Evolutionary conservation across 2,113 vertebrate genomes (phyloP).

Genomic region (Boleophthalmus pectinirostris): DNA sequence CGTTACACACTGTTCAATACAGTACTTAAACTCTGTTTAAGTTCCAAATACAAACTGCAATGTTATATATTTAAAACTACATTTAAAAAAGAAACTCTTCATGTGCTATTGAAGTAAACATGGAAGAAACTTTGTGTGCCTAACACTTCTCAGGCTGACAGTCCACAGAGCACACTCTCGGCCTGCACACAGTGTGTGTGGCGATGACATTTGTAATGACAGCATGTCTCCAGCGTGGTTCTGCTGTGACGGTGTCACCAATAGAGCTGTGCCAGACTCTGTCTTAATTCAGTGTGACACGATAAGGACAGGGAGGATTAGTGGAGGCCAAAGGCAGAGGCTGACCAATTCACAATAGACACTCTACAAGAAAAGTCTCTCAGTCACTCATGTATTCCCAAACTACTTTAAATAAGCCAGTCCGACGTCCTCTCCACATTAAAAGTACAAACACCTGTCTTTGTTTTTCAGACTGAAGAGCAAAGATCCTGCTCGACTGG

Average conservation of each 20-base stretch:
- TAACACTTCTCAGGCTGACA: constrained; percentile 14
- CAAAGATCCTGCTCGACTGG: constrained; percentile 58
- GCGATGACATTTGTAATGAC: constrained; percentile 71
- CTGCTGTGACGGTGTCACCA: constrained; percentile 61
- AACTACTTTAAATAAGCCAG: not conserved
- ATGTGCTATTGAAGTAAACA: constrained; percentile 4
- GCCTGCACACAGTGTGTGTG: constrained; percentile 47
- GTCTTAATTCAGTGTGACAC: constrained; percentile 71
- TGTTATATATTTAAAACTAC: not conserved
- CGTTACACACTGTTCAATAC: not conserved
- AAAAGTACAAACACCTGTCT: constrained; percentile 30
- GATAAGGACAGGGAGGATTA: constrained; percentile 60
- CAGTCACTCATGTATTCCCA: constrained; percentile 4
- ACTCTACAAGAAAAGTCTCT: not conserved
- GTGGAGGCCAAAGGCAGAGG: constrained; percentile 33
- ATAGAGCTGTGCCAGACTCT: constrained; percentile 56
- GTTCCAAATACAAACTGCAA: not conserved
- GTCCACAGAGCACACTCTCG: constrained; percentile 24
- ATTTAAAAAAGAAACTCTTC: constrained; percentile 4
- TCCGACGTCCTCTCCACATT: not conserved
- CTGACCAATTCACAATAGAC: constrained; percentile 32
- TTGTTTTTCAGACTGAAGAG: constrained; percentile 45
- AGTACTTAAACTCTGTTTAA: not conserved
- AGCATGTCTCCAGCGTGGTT: constrained; percentile 58
- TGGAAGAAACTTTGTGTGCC: constrained; percentile 53